Conservation (phyloP, 1,140 invertebrate species). For the Anthonomus grandis region DNA sequence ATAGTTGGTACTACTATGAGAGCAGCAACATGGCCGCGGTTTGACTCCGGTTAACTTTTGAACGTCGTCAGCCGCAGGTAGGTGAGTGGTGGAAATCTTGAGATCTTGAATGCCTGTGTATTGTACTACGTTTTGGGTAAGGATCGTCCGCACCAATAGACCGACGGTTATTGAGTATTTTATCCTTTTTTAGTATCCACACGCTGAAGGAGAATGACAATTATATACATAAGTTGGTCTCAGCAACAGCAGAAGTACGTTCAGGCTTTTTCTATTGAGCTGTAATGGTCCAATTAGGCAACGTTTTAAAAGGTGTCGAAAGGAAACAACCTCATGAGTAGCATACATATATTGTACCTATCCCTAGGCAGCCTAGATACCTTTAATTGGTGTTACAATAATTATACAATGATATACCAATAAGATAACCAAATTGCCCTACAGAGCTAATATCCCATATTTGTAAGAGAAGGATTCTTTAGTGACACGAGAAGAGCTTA, state of each 20-base stretch:
- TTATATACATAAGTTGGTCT: background rate
- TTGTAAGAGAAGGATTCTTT: no score
- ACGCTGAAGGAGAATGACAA: background rate
- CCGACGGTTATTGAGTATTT: background rate
- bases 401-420: no score
- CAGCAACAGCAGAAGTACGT: background rate
- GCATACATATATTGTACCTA: no score
- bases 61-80: conserved; percentile 37
- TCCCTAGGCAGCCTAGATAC: no score
- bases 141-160: conserved; percentile 5
- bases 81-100: conserved; percentile 27
- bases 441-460: no score
- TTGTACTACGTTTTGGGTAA: conserved; percentile 24
- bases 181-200: background rate
- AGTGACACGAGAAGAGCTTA: no score
- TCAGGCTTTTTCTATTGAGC: background rate
- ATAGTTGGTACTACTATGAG: conserved; percentile 13
- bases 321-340: no score
- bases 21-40: conserved; percentile 38
- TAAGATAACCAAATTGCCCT: no score
- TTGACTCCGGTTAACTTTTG: conserved; percentile 23
- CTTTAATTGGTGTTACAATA: no score
- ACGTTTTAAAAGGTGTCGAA: no score
- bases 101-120: conserved; percentile 28
- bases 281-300: background rate